Percentiles rank a stretch among this genome's conserved stretches.
These are phyloP conservation scores for Sebastes jordani DNA, from an alignment of 2,797 vertebrate genomes.

Conservation along the genomic window DNA sequence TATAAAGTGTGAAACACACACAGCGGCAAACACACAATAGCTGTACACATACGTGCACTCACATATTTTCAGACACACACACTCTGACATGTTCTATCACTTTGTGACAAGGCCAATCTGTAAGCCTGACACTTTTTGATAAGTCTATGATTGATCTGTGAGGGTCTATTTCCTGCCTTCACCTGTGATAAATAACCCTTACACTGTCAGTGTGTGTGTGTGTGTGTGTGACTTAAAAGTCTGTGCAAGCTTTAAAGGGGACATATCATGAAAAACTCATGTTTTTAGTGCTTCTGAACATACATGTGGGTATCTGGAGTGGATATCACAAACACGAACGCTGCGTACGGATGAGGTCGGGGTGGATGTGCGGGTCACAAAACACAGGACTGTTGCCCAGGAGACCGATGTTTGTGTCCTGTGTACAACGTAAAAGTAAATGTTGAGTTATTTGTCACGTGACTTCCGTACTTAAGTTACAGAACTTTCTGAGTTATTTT, in stretches of 20 bases:
- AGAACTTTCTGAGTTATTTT: no score
- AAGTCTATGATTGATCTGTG: slow-evolving; percentile 24
- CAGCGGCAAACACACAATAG: not conserved
- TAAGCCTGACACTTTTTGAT: slow-evolving; percentile 29
- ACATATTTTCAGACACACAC: not conserved
- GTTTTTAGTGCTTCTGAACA: no score
- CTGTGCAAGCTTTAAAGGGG: not conserved
- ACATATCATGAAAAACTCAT: not conserved
- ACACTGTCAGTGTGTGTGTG: not conserved
- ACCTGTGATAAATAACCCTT: slow-evolving; percentile 23
- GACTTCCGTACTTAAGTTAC: no score
- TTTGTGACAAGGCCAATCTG: slow-evolving; percentile 38
- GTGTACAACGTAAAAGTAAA: no score
- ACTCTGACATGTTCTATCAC: slow-evolving; percentile 5
- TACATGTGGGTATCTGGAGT: no score
- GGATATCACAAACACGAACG: no score
- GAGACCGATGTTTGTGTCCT: no score
- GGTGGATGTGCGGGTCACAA: no score
- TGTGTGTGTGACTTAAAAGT: not conserved
- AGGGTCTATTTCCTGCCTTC: slow-evolving; percentile 23
- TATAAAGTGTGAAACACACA: not conserved
- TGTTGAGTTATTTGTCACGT: no score
- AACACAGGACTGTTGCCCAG: no score
- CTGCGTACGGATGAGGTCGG: no score
- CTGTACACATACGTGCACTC: not conserved